Base-by-base conservation (phyloP, 2,113 vertebrate species). In the Cephalopterus ornatus region DNA sequence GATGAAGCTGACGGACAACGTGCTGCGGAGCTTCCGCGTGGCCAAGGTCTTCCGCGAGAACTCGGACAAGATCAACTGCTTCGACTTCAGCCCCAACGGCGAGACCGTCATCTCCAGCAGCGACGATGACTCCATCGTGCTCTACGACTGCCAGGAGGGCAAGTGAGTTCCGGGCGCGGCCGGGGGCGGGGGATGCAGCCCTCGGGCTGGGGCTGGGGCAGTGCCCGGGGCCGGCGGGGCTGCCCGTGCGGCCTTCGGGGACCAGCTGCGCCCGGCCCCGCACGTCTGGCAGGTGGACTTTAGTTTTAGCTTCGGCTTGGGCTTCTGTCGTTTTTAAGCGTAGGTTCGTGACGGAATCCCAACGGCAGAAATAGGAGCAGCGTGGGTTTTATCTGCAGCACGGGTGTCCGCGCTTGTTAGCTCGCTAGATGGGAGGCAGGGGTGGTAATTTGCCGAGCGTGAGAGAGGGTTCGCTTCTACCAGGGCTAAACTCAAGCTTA, bases 41-140 rank as follows among this genome's bases (percentile, higher is more conserved):
- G 99, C 99, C 56, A 99, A 99, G 98, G 99, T 99, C 78, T 99
- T 99, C 92, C 99, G 99, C 37, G 99, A 99, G 95, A 99, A 99
- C 96, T 99, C 99, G 24, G 99, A 99, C 97, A 99, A 99, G 97
- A 99, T 99, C 65, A 99, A 99, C 95, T 99, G 99, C 96, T 99
- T 99, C 87, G 99, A 99, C 76, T 99, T 99, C 98, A 99, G 99
- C 75, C 99, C 99, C 21, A 99, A 99, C 58, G 99, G 99, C 79
- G 99, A 99, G 97, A 99, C 99, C 8, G 99, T 99, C 81, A 99
- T 99, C 93, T 99, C 99, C 73, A 99, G 99, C 97, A 99, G 99
- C 96, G 99, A 99, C 92, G 99, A 99, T 70, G 99, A 99, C 91
- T 99, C 99, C 37, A 98, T 99, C 94, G 99, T 99, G 68, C 97